Evolutionary conservation across 1,140 invertebrate genomes (phyloP).

Genomic region (Druon quercuslanigerum): DNA sequence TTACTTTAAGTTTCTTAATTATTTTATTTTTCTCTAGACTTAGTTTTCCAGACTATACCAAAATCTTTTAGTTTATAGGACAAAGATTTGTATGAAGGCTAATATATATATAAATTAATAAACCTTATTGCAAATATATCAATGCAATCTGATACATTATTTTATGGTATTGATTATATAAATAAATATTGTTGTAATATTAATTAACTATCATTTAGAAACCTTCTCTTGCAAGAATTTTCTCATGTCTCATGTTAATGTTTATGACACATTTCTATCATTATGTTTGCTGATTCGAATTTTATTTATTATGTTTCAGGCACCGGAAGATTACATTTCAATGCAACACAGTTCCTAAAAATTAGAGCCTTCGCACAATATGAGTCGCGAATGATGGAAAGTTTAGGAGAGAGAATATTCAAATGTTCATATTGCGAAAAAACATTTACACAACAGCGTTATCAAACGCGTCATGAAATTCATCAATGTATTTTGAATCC

Average conservation of each 20-base stretch:
- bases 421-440: slow-evolving; percentile 4
- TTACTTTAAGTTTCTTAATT: too few species aligned
- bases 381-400: not conserved
- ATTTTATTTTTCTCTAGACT: too few species aligned
- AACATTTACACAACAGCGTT: slow-evolving; percentile 11
- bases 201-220: too few species aligned
- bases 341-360: not conserved
- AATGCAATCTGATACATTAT: too few species aligned
- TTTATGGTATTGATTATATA: too few species aligned
- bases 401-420: not conserved
- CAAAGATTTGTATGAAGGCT: too few species aligned
- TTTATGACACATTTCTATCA: not conserved
- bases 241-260: not conserved
- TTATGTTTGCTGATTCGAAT: not conserved
- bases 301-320: slow-evolving; percentile 14
- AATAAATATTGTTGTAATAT: too few species aligned
- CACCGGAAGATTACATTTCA: not conserved
- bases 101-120: too few species aligned
- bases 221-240: not conserved
- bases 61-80: too few species aligned
- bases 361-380: not conserved
- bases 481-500: slow-evolving; percentile 20
- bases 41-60: too few species aligned
- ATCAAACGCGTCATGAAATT: slow-evolving; percentile 17
- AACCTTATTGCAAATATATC: too few species aligned